Conservation (phyloP, 2,888 invertebrate genomes). For the Harpalus rufipes region DNA sequence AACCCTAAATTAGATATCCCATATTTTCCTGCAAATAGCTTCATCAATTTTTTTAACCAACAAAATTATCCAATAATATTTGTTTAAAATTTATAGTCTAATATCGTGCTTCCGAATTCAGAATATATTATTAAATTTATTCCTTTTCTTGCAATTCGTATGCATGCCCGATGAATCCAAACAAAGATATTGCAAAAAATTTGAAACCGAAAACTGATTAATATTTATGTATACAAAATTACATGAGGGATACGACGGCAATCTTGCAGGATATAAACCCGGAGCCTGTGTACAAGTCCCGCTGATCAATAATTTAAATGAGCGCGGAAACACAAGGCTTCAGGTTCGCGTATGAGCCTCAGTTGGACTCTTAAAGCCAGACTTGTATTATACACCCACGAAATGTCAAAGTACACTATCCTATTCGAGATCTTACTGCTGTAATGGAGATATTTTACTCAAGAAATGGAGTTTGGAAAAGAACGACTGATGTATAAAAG, state of each 20-base stretch:
- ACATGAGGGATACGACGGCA: conserved; percentile 34
- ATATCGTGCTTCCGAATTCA: too few species aligned
- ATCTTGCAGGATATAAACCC: conserved; percentile 27
- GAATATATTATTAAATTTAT: background rate
- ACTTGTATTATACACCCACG: background rate
- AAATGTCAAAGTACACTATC: background rate
- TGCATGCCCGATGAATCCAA: background rate
- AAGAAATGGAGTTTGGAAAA: background rate
- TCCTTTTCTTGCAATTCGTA: background rate
- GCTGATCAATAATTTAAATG: conserved; percentile 43
- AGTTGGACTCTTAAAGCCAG: background rate
- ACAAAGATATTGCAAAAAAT: conserved; percentile 21
- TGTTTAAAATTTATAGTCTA: too few species aligned
- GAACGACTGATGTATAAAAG: too few species aligned
- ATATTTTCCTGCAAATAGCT: too few species aligned
- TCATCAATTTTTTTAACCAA: too few species aligned
- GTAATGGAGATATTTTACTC: background rate
- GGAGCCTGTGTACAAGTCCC: conserved; percentile 10
- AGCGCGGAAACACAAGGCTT: conserved; percentile 2
- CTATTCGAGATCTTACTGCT: too few species aligned
- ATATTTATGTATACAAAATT: conserved; percentile 35
- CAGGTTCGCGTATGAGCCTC: conserved; percentile 2
- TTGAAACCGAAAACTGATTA: conserved; percentile 26
- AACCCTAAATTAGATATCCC: too few species aligned
- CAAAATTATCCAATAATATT: too few species aligned